These are phyloP conservation scores for Emydocephalus ijimae DNA, from an alignment of 2,113 vertebrate genomes.

Conservation along the genomic window DNA sequence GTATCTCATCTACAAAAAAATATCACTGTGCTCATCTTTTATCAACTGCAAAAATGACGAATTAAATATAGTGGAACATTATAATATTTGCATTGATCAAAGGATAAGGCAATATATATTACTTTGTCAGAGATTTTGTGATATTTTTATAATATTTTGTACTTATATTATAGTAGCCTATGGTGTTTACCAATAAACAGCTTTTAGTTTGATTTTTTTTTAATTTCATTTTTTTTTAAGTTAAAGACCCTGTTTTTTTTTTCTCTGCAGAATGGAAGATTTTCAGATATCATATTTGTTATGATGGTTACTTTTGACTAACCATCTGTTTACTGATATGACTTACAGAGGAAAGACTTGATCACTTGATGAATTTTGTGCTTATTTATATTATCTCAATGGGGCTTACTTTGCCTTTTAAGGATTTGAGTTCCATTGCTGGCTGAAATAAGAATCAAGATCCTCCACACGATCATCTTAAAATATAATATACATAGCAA, in stretches of 20 bases:
- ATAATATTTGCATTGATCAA: background rate
- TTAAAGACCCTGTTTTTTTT: background rate
- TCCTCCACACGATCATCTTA: background rate
- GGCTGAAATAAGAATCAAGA: background rate
- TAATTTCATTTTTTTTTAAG: background rate
- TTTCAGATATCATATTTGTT: background rate
- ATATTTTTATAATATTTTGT: background rate
- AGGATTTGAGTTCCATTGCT: background rate
- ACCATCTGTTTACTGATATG: background rate
- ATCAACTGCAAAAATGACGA: background rate
- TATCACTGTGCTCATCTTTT: background rate
- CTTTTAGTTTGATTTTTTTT: background rate
- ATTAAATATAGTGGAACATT: background rate
- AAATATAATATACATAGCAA: background rate
- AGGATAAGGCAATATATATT: background rate
- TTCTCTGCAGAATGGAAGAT: background rate
- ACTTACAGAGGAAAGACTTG: background rate
- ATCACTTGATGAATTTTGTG: background rate
- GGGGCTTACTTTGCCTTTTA: background rate
- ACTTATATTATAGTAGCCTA: background rate
- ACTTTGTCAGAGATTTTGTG: background rate
- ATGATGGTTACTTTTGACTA: background rate
- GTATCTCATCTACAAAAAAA: background rate
- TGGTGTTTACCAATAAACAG: background rate
- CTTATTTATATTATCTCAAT: background rate